Base-by-base conservation (phyloP, 2,888 invertebrate species). In the Macaria liturata region DNA sequence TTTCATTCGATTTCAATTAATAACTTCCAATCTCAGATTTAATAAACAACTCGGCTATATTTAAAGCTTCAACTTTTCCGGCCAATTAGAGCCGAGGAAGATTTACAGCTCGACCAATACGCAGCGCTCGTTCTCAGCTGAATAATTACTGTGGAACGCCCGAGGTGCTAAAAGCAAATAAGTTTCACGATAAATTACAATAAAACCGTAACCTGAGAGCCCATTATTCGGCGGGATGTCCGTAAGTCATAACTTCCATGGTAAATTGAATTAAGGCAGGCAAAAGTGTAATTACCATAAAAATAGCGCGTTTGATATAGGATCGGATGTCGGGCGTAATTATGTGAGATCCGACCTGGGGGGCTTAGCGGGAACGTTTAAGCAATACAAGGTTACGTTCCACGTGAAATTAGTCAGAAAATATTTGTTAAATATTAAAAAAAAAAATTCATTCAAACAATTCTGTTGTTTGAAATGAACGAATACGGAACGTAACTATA, bases 251-350 rank as follows among this genome's bases (percentile, higher is more conserved):
- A 74, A 74, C 72, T 72, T 74, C 73, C 72, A 79, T 85, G 85
- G 85, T 86, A 83, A 88, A 88, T 88, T 86, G 86, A 83, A 78
- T 76, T 78, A 78, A 80, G 76, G 78, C 72, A 72, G 85, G 86
- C 86, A 88, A 87, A 82, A 84, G 74, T 75, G 81, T 83, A 83
- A 89, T 89, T 87, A 88, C 79, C 86, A 86, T 88, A 88, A 88
- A 88, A 87, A 88, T 81, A 75, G 79, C 78, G 76, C 62, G 64
- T 64, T 62, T 69, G 69, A 70, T 69, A 70, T 69, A 70, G 63
- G 64, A 55, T 57, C 51, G 59, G 61, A 65, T 62, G 59, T 64
- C 73, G 65, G 67, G 57, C 67, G 71, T 81, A 81, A 82, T 81
- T 79, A 81, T 75, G 75, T 75, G 72, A 71, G 70, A 71, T 72